Evolutionary conservation across 2,113 vertebrate species (phyloP), one percentile per base, ranked within the genome.

Genomic region (Sinocyclocheilus grahami): DNA sequence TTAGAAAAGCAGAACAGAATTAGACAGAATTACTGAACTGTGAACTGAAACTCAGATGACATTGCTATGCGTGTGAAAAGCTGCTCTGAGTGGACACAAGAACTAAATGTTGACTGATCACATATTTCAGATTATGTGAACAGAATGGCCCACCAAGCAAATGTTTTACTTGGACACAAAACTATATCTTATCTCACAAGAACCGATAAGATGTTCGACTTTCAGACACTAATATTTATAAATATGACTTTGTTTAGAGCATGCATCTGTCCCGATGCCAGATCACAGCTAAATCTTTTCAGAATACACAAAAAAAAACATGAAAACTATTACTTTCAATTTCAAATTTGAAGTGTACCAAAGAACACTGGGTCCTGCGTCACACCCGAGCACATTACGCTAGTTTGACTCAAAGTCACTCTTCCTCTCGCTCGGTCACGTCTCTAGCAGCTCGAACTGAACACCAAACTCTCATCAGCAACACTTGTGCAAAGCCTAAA

Each of bases 381-480:
- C 12, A 16, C 5, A 75, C 46, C n/a, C 30, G 48, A 77, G 75
- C 46, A 20, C 78, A n/a, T 77, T 69, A 60, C 22, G 37, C 55
- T 24, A 30, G 42, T 69, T 20, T 53, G 53, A 63, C 72, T 77
- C 82, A 30, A 12, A 51, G 60, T 24, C 77, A 77, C 69, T 75
- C 79, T 71, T 5, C 4, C 88, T 10, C 5, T 24, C 84, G 42
- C 55, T 55, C 78, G 27, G 62, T 63, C 13, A 42, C 16, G 22
- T 18, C 13, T 18, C 13, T n/a, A 55, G 55, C 18, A 0, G 27
- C 30, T 42, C n/a, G 72, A 91, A 86, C 89, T 93, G 82, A 91
- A 86, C 89, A 87, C 88, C 78, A 84, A 83, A 88, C 85, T 86
- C 85, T 90, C 92, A 78, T 91, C 89, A 86, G 82, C 84, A 89